phyloP scores from a whole-genome alignment of 1,140 invertebrate species.

The Palaemon carinicauda region DNA sequence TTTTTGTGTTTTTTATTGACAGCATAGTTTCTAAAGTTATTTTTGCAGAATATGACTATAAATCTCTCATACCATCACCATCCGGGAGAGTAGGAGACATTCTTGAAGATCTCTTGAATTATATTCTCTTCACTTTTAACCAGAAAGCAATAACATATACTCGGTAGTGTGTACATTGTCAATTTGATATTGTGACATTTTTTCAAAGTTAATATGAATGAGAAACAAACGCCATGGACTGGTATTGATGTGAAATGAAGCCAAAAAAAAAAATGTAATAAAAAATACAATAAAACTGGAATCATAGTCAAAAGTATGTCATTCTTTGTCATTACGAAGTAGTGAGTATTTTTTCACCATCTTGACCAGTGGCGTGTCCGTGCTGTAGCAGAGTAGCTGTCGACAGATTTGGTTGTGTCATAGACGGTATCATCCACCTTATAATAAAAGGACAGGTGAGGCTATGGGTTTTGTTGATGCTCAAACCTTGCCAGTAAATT shows the following conservation, averaged over 20 bases:
- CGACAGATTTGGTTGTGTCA: slow-evolving; percentile 44
- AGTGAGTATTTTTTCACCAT: slow-evolving; percentile 50
- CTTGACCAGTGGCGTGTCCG: slow-evolving; percentile 42
- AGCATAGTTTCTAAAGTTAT: no score
- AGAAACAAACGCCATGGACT: slow-evolving; percentile 14
- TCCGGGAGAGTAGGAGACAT: background rate
- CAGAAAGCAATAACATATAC: slow-evolving; percentile 55
- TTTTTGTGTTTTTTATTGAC: background rate
- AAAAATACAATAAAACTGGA: background rate
- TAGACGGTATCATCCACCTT: background rate
- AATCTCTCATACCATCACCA: no score
- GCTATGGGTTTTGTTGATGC: no score
- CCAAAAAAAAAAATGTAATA: slow-evolving; percentile 16
- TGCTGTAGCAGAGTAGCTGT: slow-evolving; percentile 38
- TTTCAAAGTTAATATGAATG: slow-evolving; percentile 21
- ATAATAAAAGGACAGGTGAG: background rate
- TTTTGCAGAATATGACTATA: no score
- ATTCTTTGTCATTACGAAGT: slow-evolving; percentile 42
- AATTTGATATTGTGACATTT: slow-evolving; percentile 50
- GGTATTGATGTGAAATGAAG: slow-evolving; percentile 17
- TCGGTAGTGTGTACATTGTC: slow-evolving; percentile 51
- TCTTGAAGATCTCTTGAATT: slow-evolving; percentile 6
- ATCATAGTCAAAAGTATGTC: background rate
- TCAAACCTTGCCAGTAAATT: no score
- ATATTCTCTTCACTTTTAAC: slow-evolving; percentile 47